A percentile compares a stretch with the other conserved stretches of the same genome.
These are phyloP conservation scores for Epinotia ramella DNA, from an alignment of 2,888 invertebrate species.

Conservation along the genomic window DNA sequence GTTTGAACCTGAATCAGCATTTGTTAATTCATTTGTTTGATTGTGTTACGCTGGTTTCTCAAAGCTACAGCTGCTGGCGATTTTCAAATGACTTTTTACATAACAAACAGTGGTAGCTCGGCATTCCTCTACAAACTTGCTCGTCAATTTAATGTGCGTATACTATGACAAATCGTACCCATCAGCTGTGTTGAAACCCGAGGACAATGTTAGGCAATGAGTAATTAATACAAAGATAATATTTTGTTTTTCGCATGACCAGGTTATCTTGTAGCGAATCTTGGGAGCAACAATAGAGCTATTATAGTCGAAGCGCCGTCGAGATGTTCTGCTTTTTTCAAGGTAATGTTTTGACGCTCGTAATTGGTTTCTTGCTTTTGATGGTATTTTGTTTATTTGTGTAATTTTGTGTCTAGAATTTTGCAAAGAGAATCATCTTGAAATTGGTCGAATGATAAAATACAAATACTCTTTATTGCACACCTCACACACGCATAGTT, in stretches of 20 bases:
- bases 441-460: background rate
- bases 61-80: conserved; percentile 50
- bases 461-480: too few species aligned
- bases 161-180: conserved; percentile 58
- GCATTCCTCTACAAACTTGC: conserved; percentile 51
- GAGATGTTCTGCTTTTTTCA: conserved; percentile 72
- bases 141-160: conserved; percentile 63
- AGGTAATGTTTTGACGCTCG: conserved; percentile 79
- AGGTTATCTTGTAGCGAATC: conserved; percentile 66
- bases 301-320: conserved; percentile 70
- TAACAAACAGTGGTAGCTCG: conserved; percentile 58
- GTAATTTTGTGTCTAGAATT: background rate
- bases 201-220: conserved; percentile 50
- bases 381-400: background rate
- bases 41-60: conserved; percentile 44
- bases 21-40: background rate
- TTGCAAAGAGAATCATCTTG: background rate
- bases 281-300: conserved; percentile 74
- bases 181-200: conserved; percentile 53
- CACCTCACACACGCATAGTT: too few species aligned
- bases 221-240: conserved; percentile 73
- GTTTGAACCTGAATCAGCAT: too few species aligned
- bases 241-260: conserved; percentile 76
- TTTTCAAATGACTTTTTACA: conserved; percentile 52
- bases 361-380: conserved; percentile 63